Evolutionary conservation across 1,140 invertebrate species (phyloP), one percentile per base, ranked within the genome.

Genomic region (Lucilia cuprina): DNA sequence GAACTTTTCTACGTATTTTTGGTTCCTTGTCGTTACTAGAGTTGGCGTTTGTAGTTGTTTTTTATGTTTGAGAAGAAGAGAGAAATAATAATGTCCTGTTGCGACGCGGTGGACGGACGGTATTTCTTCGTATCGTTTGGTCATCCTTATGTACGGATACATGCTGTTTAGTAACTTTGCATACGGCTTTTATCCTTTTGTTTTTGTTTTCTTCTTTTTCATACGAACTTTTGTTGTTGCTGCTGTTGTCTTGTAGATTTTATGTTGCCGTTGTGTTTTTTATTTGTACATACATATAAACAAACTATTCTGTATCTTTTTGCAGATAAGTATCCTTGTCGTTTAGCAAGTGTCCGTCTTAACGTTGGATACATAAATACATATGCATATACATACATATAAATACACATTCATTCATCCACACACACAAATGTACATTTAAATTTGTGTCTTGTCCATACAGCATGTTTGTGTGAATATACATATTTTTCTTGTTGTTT

Each of bases 81-180:
- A 77, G 82, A 60, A 47, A 83, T 47, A 83, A 82, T 77, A 83
- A 84, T 83, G 82, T 60, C 84, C 65, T 83, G 84, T 83, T 77
- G 84, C 70, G 74, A 75, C 77, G 82, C 70, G 84, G 34, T 84
- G 25, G 80, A 83, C 41, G 78, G 19, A 82, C 35, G 80, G 75
- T 30, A 70, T 84, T 74, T 82, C 84, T 84, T 84, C 21, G 41
- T 49, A 21, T 80, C 77, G n/a, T 49, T 49, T 82, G 80, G 77
- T 34, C 82, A 83, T 84, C 80, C 80, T 82, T 70, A 70, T 19
- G 41, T 49, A 47, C 55, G 82, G 30, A 65, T 34, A 35, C 50
- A 60, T 60, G 55, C 75, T 80, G 10, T 19, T 80, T 80, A 49
- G 41, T 50, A 35, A 50, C 82, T 83, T 83, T 83, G 82, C 82